A percentile compares a stretch with the other conserved stretches of the same genome.
phyloP scores from a whole-genome alignment of 2,888 invertebrate species.

The Syrphus vitripennis region DNA sequence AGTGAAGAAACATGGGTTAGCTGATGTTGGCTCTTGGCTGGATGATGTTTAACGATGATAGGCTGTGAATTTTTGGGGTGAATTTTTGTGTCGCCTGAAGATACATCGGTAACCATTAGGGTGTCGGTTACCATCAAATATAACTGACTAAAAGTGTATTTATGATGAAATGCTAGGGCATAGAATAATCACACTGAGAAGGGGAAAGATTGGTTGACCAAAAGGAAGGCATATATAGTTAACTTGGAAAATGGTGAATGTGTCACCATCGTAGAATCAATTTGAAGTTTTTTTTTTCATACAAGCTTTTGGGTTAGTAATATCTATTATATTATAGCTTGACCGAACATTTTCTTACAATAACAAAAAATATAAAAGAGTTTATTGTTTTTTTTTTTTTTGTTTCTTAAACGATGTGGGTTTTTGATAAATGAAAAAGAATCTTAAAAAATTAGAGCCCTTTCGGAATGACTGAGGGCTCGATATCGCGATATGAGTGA shows the following conservation, averaged over 20 bases:
- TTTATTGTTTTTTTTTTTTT: too few relatives aligned
- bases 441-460: too few relatives aligned
- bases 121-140: constrained; percentile 6
- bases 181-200: neutral
- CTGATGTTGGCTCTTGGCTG: constrained; percentile 2
- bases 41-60: constrained; percentile 22
- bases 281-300: constrained; percentile 10
- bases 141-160: constrained; percentile 16
- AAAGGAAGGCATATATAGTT: neutral
- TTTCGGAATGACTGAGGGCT: too few relatives aligned
- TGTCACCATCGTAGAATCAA: constrained; percentile 3
- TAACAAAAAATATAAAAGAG: too few relatives aligned
- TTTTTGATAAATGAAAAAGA: too few relatives aligned
- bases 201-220: neutral
- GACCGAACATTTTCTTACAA: too few relatives aligned
- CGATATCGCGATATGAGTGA: too few relatives aligned
- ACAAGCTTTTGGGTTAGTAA: too few relatives aligned
- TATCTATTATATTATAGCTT: too few relatives aligned
- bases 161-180: neutral
- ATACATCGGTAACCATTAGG: constrained; percentile 49
- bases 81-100: constrained; percentile 30
- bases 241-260: neutral
- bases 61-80: constrained; percentile 10
- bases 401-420: too few relatives aligned
- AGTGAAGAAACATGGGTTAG: constrained; percentile 26